Conservation (phyloP, 1,140 invertebrate genomes). For the Tyrophagus putrescentiae region DNA sequence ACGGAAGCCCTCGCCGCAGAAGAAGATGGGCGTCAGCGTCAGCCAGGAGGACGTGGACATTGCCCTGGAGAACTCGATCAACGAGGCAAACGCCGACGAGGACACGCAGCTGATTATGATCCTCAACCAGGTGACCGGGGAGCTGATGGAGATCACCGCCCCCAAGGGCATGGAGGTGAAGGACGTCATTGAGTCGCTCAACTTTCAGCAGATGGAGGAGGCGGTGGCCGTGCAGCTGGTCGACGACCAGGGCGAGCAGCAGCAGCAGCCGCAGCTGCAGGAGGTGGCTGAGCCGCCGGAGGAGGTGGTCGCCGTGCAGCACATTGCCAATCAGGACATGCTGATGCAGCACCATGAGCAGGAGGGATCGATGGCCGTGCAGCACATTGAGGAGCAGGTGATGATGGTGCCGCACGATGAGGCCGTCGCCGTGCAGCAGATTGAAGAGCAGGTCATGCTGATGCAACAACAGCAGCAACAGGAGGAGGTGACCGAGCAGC, state of each 20-base stretch:
- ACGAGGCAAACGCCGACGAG: not conserved
- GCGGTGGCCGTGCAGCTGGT: not conserved
- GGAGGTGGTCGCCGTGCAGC: not conserved
- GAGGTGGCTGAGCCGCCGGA: not conserved
- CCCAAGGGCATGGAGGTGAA: conserved; percentile 22
- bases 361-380: not conserved
- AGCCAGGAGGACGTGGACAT: conserved; percentile 7
- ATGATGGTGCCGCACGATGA: not conserved
- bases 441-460: not conserved
- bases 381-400: not conserved
- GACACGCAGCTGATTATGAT: conserved; percentile 21
- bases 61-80: not conserved
- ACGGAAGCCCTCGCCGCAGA: conserved; percentile 6
- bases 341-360: no score
- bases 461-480: not conserved
- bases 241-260: not conserved
- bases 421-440: no score
- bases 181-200: conserved; percentile 18
- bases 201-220: not conserved
- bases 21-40: not conserved
- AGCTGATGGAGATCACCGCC: conserved; percentile 20
- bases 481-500: conserved; percentile 10
- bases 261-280: not conserved
- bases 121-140: conserved; percentile 20
- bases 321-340: no score